phyloP scores from a whole-genome alignment of 2,888 invertebrate genomes.

The Andrena bucephala region DNA sequence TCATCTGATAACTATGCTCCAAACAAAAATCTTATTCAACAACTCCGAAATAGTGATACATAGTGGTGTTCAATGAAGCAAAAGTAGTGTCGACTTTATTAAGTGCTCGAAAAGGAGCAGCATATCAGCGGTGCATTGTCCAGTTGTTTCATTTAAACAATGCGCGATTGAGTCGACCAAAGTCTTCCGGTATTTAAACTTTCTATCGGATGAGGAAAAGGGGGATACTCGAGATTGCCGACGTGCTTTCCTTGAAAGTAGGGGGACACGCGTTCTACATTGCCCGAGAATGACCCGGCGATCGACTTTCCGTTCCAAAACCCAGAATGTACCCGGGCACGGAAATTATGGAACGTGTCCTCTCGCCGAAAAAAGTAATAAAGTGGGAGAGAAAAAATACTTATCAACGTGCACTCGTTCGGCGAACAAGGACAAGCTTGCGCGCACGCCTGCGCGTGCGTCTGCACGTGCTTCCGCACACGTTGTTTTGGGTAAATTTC shows the following conservation, averaged over 20 bases:
- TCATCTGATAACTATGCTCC: neutral
- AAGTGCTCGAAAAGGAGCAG: too few species aligned
- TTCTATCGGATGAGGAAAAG: conserved; percentile 9
- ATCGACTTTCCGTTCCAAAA: conserved; percentile 9
- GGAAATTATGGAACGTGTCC: conserved; percentile 1
- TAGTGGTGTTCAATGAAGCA: too few species aligned
- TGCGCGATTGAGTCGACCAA: neutral
- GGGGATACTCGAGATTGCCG: neutral
- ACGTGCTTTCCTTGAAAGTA: conserved; percentile 17
- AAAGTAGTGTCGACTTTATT: too few species aligned
- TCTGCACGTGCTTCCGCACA: neutral
- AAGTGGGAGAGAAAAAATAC: neutral
- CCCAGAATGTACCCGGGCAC: conserved; percentile 14
- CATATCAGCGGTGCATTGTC: neutral
- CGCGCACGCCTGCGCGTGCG: neutral
- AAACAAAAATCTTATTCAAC: too few species aligned
- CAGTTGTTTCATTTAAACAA: neutral
- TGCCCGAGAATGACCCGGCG: conserved; percentile 10
- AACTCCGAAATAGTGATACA: too few species aligned
- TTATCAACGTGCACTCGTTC: neutral
- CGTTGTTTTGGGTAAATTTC: conserved; percentile 7
- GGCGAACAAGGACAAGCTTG: conserved; percentile 12
- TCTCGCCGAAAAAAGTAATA: neutral
- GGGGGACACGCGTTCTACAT: neutral
- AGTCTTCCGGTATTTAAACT: neutral